Evolutionary conservation across 2,797 vertebrate species (phyloP).

Genomic region (Pangasius krempfi): DNA sequence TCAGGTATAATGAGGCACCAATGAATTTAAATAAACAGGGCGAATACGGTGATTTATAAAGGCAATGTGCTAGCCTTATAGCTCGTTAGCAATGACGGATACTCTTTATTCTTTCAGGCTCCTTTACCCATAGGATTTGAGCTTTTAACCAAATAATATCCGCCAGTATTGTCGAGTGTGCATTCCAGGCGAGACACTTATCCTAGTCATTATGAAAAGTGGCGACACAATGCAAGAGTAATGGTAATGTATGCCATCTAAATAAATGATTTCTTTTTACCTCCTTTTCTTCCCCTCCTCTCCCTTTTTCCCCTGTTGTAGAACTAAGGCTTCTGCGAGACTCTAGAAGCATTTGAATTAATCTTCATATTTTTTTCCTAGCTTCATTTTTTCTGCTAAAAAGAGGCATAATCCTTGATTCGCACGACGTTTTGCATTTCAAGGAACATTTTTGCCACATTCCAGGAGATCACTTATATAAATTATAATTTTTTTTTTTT

Average conservation of each 20-base stretch:
- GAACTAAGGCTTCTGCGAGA: conserved; percentile 72
- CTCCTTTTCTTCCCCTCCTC: conserved; percentile 58
- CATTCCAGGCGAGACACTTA: conserved; percentile 81
- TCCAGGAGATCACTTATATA: conserved; percentile 74
- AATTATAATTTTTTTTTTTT: conserved; percentile 71
- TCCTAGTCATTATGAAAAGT: conserved; percentile 85
- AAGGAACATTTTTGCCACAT: conserved; percentile 74
- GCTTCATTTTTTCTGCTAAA: conserved; percentile 70
- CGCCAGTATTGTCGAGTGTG: conserved; percentile 81
- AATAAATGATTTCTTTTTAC: conserved; percentile 79
- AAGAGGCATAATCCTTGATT: conserved; percentile 80
- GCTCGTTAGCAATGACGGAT: conserved; percentile 99
- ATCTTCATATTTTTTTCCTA: conserved; percentile 79
- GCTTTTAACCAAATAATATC: conserved; percentile 88
- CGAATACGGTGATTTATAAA: conserved; percentile 97
- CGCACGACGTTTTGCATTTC: conserved; percentile 82
- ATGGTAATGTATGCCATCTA: conserved; percentile 81
- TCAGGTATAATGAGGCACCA: conserved; percentile 99
- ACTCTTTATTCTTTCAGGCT: conserved; percentile 88
- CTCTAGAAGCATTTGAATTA: conserved; percentile 76
- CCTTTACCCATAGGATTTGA: conserved; percentile 87
- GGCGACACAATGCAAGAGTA: conserved; percentile 82
- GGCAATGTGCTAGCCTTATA: conserved; percentile 94
- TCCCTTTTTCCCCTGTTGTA: conserved; percentile 65
- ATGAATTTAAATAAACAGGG: conserved; percentile 99